Evolutionary conservation across 2,888 invertebrate genomes (phyloP).

Genomic region (Drosophila prostipennis): DNA sequence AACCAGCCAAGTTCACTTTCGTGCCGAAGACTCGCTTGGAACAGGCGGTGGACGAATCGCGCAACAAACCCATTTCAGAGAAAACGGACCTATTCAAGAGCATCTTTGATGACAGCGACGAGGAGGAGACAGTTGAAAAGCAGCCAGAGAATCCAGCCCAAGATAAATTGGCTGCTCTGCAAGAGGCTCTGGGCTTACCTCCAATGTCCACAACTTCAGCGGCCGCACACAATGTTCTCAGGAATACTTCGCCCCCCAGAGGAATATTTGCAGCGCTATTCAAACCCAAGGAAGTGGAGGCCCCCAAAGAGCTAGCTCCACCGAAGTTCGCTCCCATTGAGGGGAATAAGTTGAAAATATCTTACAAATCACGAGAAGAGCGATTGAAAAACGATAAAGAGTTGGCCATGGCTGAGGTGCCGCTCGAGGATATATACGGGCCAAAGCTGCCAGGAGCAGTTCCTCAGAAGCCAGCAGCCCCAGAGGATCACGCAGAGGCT

Average conservation of each 20-base stretch:
- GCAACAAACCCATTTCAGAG: constrained; percentile 85
- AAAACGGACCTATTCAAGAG: constrained; percentile 94
- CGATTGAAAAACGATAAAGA: constrained; percentile 54
- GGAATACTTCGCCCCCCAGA: constrained; percentile 89
- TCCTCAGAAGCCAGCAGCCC: constrained; percentile 2
- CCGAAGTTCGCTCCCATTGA: constrained; percentile 62
- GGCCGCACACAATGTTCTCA: constrained; percentile 86
- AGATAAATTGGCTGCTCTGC: constrained; percentile 45
- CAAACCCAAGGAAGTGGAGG: constrained; percentile 35
- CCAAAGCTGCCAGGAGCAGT: constrained; percentile 66
- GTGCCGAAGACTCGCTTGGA: constrained; percentile 81
- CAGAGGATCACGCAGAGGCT: constrained; percentile 28
- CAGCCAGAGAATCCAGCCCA: constrained; percentile 50
- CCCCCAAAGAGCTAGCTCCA: constrained; percentile 2
- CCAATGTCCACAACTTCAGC: constrained; percentile 60
- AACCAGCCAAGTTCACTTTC: constrained; percentile 46
- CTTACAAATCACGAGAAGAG: constrained; percentile 67
- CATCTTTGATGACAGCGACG: constrained; percentile 93
- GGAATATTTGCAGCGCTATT: constrained; percentile 87
- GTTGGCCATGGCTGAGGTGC: constrained; percentile 36
- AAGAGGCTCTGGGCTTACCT: constrained; percentile 51
- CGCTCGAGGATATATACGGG: constrained; percentile 66
- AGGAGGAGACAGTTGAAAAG: constrained; percentile 84
- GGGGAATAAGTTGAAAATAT: constrained; percentile 65
- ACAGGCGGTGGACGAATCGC: constrained; percentile 74